Percentiles rank a stretch among this genome's conserved stretches.
Conservation (phyloP, 2,888 invertebrate genomes). For the Sarcophaga caerulescens region DNA sequence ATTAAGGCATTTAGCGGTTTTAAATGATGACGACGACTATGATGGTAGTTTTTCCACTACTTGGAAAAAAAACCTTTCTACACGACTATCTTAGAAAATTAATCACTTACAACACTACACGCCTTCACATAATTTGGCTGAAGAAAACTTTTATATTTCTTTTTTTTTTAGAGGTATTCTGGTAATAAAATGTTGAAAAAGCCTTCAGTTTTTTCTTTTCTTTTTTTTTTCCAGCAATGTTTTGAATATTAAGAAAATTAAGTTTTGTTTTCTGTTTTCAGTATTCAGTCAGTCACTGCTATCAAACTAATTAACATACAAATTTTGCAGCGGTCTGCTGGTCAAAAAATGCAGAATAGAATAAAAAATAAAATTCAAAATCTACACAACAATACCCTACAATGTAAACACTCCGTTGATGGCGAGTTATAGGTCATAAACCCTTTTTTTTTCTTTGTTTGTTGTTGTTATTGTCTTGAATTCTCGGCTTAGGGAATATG, state of each 20-base stretch:
- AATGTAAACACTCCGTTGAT: background rate
- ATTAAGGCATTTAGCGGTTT: constrained; percentile 77
- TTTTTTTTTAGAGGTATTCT: constrained; percentile 43
- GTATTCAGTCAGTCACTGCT: constrained; percentile 5
- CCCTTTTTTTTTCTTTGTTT: constrained; percentile 38
- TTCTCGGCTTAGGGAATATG: background rate
- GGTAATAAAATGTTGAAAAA: constrained; percentile 44
- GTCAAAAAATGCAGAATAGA: constrained; percentile 67
- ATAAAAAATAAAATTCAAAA: constrained; percentile 30
- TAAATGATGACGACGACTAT: constrained; percentile 72
- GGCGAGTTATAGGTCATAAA: constrained; percentile 64
- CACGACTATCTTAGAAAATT: constrained; percentile 66
- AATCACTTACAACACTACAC: constrained; percentile 76
- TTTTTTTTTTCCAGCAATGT: background rate
- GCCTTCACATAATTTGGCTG: constrained; percentile 57
- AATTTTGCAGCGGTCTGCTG: constrained; percentile 71
- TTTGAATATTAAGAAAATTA: constrained; percentile 2
- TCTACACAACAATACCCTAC: constrained; percentile 15
- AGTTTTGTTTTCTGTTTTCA: constrained; percentile 41
- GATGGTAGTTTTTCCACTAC: constrained; percentile 13
- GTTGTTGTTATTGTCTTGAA: constrained; percentile 14
- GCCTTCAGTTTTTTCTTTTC: constrained; percentile 13
- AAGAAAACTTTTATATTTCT: constrained; percentile 39
- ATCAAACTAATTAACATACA: constrained; percentile 71
- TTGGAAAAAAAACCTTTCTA: constrained; percentile 1